Percentiles rank a stretch among this genome's conserved stretches.
Conservation (phyloP, 2,797 vertebrate species). For the Hozukius guyotensis region DNA sequence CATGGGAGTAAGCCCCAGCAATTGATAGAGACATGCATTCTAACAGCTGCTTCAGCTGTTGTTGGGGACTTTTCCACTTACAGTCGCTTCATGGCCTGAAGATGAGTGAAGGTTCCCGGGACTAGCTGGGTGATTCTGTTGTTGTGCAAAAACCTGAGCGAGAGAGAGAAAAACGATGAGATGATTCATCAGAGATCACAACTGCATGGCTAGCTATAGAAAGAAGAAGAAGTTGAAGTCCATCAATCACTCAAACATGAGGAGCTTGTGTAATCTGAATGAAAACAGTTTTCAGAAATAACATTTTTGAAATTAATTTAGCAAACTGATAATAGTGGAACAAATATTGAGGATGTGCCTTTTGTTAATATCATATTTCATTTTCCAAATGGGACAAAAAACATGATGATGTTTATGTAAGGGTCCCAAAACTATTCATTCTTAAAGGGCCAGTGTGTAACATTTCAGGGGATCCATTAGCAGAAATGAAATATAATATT, state of each 20-base stretch:
- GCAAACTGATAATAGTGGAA: neutral
- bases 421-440: neutral
- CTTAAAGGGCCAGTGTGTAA: neutral
- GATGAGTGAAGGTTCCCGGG: slow-evolving; percentile 93
- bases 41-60: slow-evolving; percentile 5
- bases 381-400: slow-evolving; percentile 43
- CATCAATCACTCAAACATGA: neutral
- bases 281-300: neutral
- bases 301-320: neutral
- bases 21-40: slow-evolving; percentile 21
- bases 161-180: slow-evolving; percentile 3
- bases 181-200: neutral
- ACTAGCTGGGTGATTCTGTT: slow-evolving; percentile 95
- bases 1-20: slow-evolving; percentile 9
- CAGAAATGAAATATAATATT: neutral
- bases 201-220: neutral
- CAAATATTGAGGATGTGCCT: neutral
- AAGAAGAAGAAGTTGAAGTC: too few species aligned
- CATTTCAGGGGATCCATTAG: neutral
- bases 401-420: slow-evolving; percentile 28
- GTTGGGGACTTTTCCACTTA: slow-evolving; percentile 82
- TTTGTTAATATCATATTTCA: slow-evolving; percentile 25
- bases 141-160: slow-evolving; percentile 95
- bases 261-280: neutral
- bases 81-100: slow-evolving; percentile 97